Evolutionary conservation across 1,140 invertebrate genomes (phyloP), one percentile per base, ranked within the genome.

Genomic region (Leptoteleia sp.): DNA sequence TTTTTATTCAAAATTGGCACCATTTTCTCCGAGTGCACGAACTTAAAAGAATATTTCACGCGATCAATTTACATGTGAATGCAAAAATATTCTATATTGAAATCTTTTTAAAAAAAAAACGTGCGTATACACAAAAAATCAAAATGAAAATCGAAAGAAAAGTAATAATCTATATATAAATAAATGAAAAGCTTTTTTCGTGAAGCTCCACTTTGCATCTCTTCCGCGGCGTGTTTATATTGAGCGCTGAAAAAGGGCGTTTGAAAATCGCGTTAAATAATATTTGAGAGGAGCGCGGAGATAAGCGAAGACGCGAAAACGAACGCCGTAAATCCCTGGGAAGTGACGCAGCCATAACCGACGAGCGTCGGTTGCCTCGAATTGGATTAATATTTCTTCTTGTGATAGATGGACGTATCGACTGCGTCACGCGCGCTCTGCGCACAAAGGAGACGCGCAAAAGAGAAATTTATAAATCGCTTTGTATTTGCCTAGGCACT

Each of bases 361-460:
- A 55, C 52, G 33, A 33, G 43, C 42, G 65, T 47, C 52, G 25
- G 31, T 8, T 35, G 62, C 38, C 47, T 43, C 50, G 52, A 55
- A 33, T 57, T 27, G 65, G 43, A 70, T 70, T 70, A 70, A 70
- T 70, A 70, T 70, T 70, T 70, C 65, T 57, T 57, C 43, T 25
- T 9, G 27, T 59, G 65, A 70, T 70, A 40, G 52, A 71, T 71
- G 35, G 54, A 59, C 55, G 15, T 70, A 59, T 47, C 65, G 65
- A 27, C 11, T 6, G 7, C 50, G 48, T 55, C 50, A 42, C 31
- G 31, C 43, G 31, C 52, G 38, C 35, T 19, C 48, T 52, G 31
- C 48, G 50, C 42, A 68, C 40, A 54, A 68, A 57, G 35, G 45
- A 59, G 29, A 59, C 40, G 43, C 27, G 35, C 45, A n/a, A 13